A percentile compares a stretch with the other conserved stretches of the same genome.
These are phyloP conservation scores for Galerucella calmariensis DNA, from an alignment of 2,888 invertebrate species.

Conservation along the genomic window DNA sequence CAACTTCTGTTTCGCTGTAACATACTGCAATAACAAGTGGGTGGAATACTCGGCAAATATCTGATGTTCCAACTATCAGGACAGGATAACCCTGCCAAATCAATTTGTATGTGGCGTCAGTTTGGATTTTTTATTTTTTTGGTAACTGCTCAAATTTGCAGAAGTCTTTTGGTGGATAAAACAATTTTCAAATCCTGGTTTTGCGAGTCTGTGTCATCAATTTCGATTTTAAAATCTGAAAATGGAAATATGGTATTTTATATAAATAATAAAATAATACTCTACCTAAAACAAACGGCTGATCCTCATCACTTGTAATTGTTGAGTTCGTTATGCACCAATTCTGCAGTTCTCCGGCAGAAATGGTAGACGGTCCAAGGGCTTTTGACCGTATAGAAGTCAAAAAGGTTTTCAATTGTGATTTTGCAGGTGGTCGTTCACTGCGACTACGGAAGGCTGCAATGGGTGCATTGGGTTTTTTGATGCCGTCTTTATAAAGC, in stretches of 20 bases:
- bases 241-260: no score
- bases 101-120: constrained; percentile 49
- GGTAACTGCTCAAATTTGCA: constrained; percentile 12
- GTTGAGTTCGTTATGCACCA: no score
- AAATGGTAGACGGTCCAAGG: no score
- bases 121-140: constrained; percentile 40
- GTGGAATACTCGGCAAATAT: constrained; percentile 17
- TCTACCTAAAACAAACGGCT: no score
- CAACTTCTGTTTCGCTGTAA: constrained; percentile 14
- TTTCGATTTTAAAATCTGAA: no score
- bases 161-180: constrained; percentile 16
- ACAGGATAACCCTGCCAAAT: constrained; percentile 47
- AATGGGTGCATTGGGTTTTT: constrained; percentile 28
- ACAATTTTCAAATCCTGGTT: no score
- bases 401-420: constrained; percentile 15
- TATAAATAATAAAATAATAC: no score
- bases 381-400: no score
- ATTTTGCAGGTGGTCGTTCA: constrained; percentile 22
- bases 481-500: constrained; percentile 30
- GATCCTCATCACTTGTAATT: no score
- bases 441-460: constrained; percentile 16
- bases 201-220: no score
- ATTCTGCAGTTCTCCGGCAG: no score
- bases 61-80: constrained; percentile 25
- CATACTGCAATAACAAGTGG: constrained; percentile 16